Evolutionary conservation across 2,888 invertebrate species (phyloP).

Genomic region (Thelaira solivaga): DNA sequence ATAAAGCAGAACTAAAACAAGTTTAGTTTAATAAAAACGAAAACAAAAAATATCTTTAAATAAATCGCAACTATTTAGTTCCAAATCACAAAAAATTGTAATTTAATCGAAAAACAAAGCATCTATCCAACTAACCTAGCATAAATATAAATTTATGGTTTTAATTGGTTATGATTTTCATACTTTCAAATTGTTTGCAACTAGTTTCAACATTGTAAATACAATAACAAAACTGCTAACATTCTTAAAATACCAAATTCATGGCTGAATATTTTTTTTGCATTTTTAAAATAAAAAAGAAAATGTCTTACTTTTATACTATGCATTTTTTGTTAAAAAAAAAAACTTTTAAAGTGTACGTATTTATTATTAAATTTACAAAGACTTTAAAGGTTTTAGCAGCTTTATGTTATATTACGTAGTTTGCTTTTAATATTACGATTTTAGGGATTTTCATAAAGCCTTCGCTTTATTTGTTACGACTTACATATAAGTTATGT

Average conservation of each 20-base stretch:
- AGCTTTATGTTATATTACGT: conserved; percentile 5
- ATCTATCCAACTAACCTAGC: too few relatives aligned
- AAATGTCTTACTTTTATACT: not conserved
- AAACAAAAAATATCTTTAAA: too few relatives aligned
- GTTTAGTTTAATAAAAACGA: too few relatives aligned
- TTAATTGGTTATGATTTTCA: too few relatives aligned
- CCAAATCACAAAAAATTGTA: too few relatives aligned
- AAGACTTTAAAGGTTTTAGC: conserved; percentile 40
- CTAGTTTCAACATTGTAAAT: too few relatives aligned
- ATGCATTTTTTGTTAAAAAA: not conserved
- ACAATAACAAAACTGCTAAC: not conserved
- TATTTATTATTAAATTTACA: conserved; percentile 32
- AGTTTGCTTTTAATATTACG: conserved; percentile 10
- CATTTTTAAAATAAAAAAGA: conserved; percentile 35
- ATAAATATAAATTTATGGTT: too few relatives aligned
- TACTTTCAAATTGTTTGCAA: not conserved
- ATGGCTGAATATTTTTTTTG: not conserved
- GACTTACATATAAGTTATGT: not conserved
- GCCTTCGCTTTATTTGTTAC: not conserved
- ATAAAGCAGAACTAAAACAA: too few relatives aligned
- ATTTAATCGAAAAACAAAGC: too few relatives aligned
- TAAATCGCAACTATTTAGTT: too few relatives aligned
- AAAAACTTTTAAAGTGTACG: conserved; percentile 13
- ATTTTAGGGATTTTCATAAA: not conserved
- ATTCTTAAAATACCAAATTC: not conserved